Base-by-base conservation (phyloP, 2,113 vertebrate genomes). In the Toxotes jaculatrix region DNA sequence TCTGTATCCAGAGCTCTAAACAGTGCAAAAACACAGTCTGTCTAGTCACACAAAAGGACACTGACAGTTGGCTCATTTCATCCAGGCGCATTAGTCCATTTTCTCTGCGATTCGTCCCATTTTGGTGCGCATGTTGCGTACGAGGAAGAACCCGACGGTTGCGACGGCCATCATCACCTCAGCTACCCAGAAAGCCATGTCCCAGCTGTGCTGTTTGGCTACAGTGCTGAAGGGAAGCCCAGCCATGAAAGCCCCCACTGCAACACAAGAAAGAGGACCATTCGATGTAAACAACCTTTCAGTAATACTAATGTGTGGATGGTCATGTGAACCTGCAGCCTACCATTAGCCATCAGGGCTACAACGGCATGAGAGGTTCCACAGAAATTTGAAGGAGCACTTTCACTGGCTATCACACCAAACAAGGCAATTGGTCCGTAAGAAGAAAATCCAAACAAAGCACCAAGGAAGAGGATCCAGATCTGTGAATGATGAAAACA, bases 311-410 rank as follows among this genome's bases (percentile, higher is more conserved):
- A 42, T 43, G 21, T 43, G 40, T 53, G 12, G n/a, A 1, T 13
- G 43, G 57, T 38, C 11, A 16, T 2, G 10, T 23, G 40, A 38
- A n/a, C 27, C n/a, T 27, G 5, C 16, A 56, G 88, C 95, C 95
- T 90, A 99, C 98, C 96, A 0, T 99, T 99, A 49, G 98, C 98
- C 96, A 98, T 98, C 47, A 99, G 95, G 12, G 97, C 98, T 55
- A 99, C 98, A 0, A 99, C 95, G 31, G 98, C 98, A 0, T 98
- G 98, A 47, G 98, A 98, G 1, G 97, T 99, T 61, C 98, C 98
- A 3, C 98, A 99, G 77, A 96, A 96, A 87, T 99, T 98, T 59
- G 97, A 95, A 2, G 98, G 98, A 27, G 98, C 98, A 0, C 97
- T 95, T 91, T 99, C 98, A 1, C 97, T 99, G 87, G 98, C 98